Evolutionary conservation across 2,113 vertebrate genomes (phyloP).

Genomic region (Hyaena hyaena): DNA sequence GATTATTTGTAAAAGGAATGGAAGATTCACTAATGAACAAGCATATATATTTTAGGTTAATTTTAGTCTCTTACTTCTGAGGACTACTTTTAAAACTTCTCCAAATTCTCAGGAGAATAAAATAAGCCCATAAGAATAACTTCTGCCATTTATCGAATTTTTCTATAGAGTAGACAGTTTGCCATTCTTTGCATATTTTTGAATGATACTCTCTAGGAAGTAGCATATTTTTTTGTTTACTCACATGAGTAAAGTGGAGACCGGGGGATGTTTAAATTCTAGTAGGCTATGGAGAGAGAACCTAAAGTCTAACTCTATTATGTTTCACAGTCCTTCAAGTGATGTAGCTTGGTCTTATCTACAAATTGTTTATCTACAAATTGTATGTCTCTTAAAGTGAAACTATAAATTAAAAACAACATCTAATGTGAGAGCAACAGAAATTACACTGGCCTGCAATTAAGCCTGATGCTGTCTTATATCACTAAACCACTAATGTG

Average conservation of each 20-base stretch:
- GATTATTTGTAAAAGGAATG: background rate
- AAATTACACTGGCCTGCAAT: background rate
- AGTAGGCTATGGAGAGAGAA: background rate
- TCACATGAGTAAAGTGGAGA: background rate
- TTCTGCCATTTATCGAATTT: background rate
- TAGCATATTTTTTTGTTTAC: background rate
- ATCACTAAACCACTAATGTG: background rate
- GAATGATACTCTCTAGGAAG: background rate
- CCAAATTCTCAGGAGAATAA: background rate
- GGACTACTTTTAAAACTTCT: background rate
- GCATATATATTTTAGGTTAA: background rate
- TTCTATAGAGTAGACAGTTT: background rate
- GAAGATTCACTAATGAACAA: background rate
- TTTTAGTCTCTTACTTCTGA: background rate
- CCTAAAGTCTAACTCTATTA: background rate
- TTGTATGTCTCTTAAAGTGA: background rate
- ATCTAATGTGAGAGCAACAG: background rate
- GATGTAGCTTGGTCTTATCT: background rate
- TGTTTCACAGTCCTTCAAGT: background rate
- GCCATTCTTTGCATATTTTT: background rate
- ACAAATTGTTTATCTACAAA: conserved; percentile 20
- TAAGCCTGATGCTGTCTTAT: background rate
- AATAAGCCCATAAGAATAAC: background rate
- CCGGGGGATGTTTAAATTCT: background rate
- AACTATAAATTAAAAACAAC: background rate